Evolutionary conservation across 1,140 invertebrate genomes (phyloP).

Genomic region (Drosophila pallidifrons): DNA sequence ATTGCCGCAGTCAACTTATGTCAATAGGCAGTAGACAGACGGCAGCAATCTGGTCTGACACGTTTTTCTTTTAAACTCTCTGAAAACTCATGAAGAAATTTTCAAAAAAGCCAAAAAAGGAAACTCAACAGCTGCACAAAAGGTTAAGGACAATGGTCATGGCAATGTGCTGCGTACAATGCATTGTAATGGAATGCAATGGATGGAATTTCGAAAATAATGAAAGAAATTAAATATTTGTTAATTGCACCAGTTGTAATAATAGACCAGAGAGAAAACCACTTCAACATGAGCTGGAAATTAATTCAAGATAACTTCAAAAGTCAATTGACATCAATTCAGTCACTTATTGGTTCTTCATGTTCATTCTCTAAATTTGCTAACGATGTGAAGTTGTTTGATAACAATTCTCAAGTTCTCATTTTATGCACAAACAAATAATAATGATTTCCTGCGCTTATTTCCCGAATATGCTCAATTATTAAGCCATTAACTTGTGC

Average conservation of each 20-base stretch:
- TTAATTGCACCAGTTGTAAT: not conserved
- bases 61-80: conserved; percentile 55
- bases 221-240: not conserved
- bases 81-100: conserved; percentile 42
- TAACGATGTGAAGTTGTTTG: too few relatives aligned
- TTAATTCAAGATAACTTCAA: not conserved
- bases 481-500: conserved; percentile 69
- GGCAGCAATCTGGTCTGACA: conserved; percentile 66
- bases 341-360: not conserved
- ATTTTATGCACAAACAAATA: not conserved
- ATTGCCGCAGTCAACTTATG: conserved; percentile 60
- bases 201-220: not conserved
- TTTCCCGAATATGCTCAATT: conserved; percentile 54
- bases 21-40: conserved; percentile 61
- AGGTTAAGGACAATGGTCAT: conserved; percentile 68
- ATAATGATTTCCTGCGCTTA: conserved; percentile 20
- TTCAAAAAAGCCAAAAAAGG: conserved; percentile 62
- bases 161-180: not conserved
- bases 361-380: too few relatives aligned
- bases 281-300: not conserved
- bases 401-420: not conserved
- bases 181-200: too few relatives aligned
- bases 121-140: conserved; percentile 58
- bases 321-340: too few relatives aligned
- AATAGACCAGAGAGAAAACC: too few relatives aligned